Conservation (phyloP, 1,140 invertebrate genomes). For the Drosophila arawakana region DNA sequence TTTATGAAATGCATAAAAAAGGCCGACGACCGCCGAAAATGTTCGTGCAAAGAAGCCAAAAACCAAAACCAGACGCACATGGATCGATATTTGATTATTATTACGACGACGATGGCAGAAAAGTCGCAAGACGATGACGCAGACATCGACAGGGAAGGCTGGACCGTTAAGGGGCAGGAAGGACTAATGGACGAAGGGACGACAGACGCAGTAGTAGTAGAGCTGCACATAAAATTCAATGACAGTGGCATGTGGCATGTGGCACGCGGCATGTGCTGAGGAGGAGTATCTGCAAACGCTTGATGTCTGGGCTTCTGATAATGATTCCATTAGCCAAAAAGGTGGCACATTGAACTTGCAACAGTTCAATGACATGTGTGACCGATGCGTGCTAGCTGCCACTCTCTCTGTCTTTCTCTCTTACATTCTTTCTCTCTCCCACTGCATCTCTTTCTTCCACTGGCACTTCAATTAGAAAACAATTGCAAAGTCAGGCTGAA, state of each 20-base stretch:
- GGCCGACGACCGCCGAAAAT: conserved; percentile 68
- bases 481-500: conserved; percentile 12
- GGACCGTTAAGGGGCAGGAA: background rate
- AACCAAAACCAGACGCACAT: conserved; percentile 78
- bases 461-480: conserved; percentile 21
- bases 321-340: conserved; percentile 71
- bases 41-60: conserved; percentile 52
- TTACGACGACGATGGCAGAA: conserved; percentile 46
- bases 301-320: conserved; percentile 53
- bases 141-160: conserved; percentile 21
- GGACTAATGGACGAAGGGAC: conserved; percentile 4
- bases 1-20: conserved; percentile 22
- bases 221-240: conserved; percentile 61
- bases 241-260: conserved; percentile 23
- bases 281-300: background rate
- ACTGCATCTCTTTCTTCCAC: background rate
- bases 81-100: conserved; percentile 84
- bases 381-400: background rate
- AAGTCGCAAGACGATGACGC: conserved; percentile 61
- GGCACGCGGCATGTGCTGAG: conserved; percentile 2
- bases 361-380: conserved; percentile 62
- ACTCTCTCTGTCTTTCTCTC: background rate
- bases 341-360: conserved; percentile 67
- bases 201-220: conserved; percentile 7
- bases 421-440: background rate